phyloP scores from a whole-genome alignment of 2,113 vertebrate species.

The Prunella himalayana region DNA sequence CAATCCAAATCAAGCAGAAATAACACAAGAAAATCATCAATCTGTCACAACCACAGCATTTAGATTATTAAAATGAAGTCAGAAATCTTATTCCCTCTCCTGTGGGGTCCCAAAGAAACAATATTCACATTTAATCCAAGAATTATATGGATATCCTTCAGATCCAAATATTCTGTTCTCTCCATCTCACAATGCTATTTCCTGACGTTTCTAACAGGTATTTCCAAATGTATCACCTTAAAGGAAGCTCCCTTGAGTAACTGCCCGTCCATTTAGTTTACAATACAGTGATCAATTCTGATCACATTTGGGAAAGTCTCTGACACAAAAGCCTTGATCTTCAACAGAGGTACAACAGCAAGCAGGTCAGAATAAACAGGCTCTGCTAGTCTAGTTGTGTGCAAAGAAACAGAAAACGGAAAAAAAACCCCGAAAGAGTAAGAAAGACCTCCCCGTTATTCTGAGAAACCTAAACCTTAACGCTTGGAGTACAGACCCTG shows the following conservation, averaged over 20 bases:
- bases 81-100: neutral
- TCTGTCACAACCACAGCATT: neutral
- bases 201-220: neutral
- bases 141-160: neutral
- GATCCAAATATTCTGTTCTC: neutral
- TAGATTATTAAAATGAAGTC: neutral
- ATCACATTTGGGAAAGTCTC: neutral
- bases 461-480: neutral
- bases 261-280: rapidly evolving
- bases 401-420: rapidly evolving
- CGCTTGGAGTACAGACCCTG: neutral
- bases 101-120: neutral
- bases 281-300: neutral
- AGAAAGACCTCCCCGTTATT: neutral
- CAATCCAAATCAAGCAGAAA: neutral
- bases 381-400: neutral
- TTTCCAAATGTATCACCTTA: neutral
- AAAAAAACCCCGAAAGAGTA: neutral
- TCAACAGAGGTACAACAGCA: rapidly evolving
- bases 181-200: neutral
- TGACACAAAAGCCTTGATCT: neutral
- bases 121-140: neutral
- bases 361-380: neutral
- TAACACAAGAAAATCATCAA: neutral
- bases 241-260: neutral